Percentiles rank a stretch among this genome's conserved stretches.
Conservation (phyloP, 2,797 vertebrate genomes). For the Centropyge bicolor region DNA sequence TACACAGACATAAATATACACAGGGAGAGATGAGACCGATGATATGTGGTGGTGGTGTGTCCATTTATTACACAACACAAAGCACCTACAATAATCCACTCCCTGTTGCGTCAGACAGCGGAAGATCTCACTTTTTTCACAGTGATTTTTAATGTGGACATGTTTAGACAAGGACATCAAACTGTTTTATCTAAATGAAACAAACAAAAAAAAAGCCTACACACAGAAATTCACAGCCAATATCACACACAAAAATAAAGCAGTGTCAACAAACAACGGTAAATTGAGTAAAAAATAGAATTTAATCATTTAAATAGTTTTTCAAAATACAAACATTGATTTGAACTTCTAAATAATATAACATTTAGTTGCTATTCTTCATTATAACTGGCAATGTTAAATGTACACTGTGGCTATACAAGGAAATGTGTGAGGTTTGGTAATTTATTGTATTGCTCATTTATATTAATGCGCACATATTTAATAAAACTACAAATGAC, state of each 20-base stretch:
- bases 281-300: constrained; percentile 91
- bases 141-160: constrained; percentile 87
- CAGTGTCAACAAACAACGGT: constrained; percentile 88
- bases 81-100: constrained; percentile 87
- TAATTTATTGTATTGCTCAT: constrained; percentile 90
- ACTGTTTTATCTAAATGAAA: constrained; percentile 77
- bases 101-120: constrained; percentile 79
- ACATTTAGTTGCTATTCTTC: constrained; percentile 84
- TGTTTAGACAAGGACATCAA: constrained; percentile 86
- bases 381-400: constrained; percentile 86
- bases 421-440: constrained; percentile 87
- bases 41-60: constrained; percentile 81
- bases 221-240: constrained; percentile 85
- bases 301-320: constrained; percentile 91
- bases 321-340: constrained; percentile 91
- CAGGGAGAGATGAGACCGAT: constrained; percentile 77
- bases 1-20: constrained; percentile 51
- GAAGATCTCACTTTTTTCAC: constrained; percentile 85
- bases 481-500: constrained; percentile 84
- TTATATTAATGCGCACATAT: constrained; percentile 87
- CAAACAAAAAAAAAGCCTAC: constrained; percentile 70
- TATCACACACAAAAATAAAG: constrained; percentile 84
- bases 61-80: constrained; percentile 89
- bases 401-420: constrained; percentile 89
- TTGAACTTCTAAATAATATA: constrained; percentile 86